Percentiles rank a stretch among this genome's conserved stretches.
These are phyloP conservation scores for Agapornis canus DNA, from an alignment of 2,797 vertebrate genomes.

Conservation along the genomic window DNA sequence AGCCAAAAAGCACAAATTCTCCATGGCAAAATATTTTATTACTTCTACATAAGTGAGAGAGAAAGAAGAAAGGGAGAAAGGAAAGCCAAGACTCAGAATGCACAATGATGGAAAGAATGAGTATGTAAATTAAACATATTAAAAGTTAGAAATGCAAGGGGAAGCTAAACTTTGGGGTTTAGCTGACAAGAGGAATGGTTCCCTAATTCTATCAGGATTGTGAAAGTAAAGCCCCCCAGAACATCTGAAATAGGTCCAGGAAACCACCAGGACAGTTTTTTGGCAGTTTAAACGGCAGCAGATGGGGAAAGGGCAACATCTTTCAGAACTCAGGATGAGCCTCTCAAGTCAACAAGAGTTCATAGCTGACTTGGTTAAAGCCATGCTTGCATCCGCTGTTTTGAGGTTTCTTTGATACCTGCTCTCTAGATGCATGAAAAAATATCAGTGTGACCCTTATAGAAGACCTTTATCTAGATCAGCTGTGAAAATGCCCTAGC, in stretches of 20 bases:
- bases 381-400: not conserved
- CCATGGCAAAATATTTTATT: accelerated
- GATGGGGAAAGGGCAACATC: not conserved
- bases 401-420: not conserved
- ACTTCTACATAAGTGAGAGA: not conserved
- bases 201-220: not conserved
- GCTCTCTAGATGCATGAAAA: not conserved
- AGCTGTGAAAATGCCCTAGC: not conserved
- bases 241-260: not conserved
- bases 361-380: not conserved
- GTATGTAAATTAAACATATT: not conserved
- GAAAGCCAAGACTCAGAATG: not conserved
- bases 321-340: not conserved
- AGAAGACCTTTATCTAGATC: not conserved
- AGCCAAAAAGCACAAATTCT: accelerated
- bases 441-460: not conserved
- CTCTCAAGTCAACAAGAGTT: not conserved
- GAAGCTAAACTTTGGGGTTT: not conserved
- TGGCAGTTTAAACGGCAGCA: not conserved
- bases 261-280: not conserved
- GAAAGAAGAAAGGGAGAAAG: not conserved
- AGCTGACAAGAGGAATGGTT: not conserved
- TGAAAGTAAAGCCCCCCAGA: not conserved
- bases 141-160: not conserved
- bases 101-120: not conserved